Evolutionary conservation across 2,888 invertebrate genomes (phyloP), one percentile per base, ranked within the genome.

Genomic region (Acrocyrtus sp.): DNA sequence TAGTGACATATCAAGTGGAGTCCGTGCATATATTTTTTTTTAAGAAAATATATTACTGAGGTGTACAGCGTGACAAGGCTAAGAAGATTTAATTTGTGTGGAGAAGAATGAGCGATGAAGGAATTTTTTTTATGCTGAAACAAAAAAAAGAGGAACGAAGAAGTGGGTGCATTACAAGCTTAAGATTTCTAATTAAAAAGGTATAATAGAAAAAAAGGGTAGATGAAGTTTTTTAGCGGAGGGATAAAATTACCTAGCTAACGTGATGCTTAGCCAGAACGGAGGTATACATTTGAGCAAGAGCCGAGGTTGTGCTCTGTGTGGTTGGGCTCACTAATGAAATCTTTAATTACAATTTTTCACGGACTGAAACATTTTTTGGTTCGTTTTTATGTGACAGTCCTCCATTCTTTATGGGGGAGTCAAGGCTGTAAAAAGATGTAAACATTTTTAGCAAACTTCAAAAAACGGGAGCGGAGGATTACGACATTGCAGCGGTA

Each of bases 371-470:
- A 26, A 39, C 61, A 24, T 19, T 34, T n/a, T 43, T 22, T 29
- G n/a, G n/a, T n/a, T n/a, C n/a, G n/a, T n/a, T n/a, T 66, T 66
- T 57, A 50, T 66, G 29, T 58, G 66, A 66, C 58, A 66, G n/a
- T 45, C 19, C 41, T 41, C 8, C 56, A 5, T 56, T 15, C 41
- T 66, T 66, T 66, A 66, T 66, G 57, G n/a, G 17, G 2, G n/a
- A 24, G 57, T 15, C 57, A 41, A 66, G 66, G 66, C 50, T 50
- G 41, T 66, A 66, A 66, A 65, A 26, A 50, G n/a, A n/a, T n/a
- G n/a, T n/a, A n/a, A n/a, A n/a, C n/a, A n/a, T n/a, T n/a, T n/a
- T n/a, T n/a, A n/a, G n/a, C n/a, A n/a, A n/a, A n/a, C n/a, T n/a
- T n/a, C n/a, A n/a, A n/a, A n/a, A n/a, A n/a, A n/a, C n/a, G n/a